Base-by-base conservation (phyloP, 2,113 vertebrate genomes). In the Pica pica region DNA sequence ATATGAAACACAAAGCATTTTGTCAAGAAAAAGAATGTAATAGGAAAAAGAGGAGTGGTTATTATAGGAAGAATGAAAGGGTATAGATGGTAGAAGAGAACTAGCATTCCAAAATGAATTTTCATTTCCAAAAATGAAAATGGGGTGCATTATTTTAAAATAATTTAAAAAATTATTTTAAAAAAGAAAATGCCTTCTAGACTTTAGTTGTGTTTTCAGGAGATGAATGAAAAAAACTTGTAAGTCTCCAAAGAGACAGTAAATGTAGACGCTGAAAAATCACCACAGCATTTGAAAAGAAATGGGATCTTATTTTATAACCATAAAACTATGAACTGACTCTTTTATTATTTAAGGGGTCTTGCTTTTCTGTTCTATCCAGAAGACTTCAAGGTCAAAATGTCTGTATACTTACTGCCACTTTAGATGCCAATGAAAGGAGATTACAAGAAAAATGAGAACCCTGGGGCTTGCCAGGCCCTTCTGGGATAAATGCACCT, bases 361-460 rank as follows among this genome's bases (percentile, higher is more conserved):
- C 92, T 88, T 94, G 65, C 44, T 80, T 89, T 70, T 69, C 55
- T 63, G 64, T 78, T 95, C 70, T 78, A 10, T 68, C 2, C 55
- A 92, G 67, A 96, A 61, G 70, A 87, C 42, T 94, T 93, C 91
- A 90, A 95, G 93, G 92, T 97, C 94, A 97, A 92, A 93, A 89
- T 70, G 42, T 81, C 85, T 91, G 64, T 83, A 63, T 55, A 56
- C 87, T 81, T 93, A 93, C 92, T 59, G 69, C 77, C 74, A 82
- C 74, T 90, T 97, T 76, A 93, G 86, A 81, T 95, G 85, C 75
- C 90, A 94, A 73, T 91, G 84, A 95, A 96, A 87, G 95, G 78
- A 94, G 90, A 91, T 93, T 84, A 91, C 65, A 95, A 94, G 92
- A 96, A 92, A 97, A 94, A 95, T 90, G 89, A 91, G 91, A 95